phyloP scores from a whole-genome alignment of 2,888 invertebrate genomes.

The Polydrusus pterygomalis region DNA sequence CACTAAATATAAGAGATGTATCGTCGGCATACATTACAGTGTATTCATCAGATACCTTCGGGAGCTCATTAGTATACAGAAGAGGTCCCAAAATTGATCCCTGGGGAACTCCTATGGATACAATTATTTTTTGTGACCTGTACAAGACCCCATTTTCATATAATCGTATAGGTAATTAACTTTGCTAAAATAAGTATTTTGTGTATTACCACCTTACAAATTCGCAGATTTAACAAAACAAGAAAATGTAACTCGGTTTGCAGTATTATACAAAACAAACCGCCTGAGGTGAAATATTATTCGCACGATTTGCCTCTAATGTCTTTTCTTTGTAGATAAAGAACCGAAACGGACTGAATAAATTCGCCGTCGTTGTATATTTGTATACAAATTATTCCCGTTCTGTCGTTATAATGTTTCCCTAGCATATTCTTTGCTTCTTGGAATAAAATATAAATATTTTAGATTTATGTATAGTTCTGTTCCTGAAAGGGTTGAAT shows the following conservation, averaged over 20 bases:
- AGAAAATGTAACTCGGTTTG: background rate
- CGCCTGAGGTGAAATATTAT: conserved; percentile 4
- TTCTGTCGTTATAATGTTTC: background rate
- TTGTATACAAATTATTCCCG: background rate
- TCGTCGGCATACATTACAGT: too few species aligned
- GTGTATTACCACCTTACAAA: too few species aligned
- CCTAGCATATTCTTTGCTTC: background rate
- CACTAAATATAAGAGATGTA: too few species aligned
- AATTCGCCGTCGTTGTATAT: background rate
- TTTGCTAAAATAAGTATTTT: too few species aligned
- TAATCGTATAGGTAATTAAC: too few species aligned
- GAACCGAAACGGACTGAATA: conserved; percentile 9
- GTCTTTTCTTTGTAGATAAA: conserved; percentile 12
- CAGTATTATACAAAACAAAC: conserved; percentile 3
- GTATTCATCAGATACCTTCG: too few species aligned
- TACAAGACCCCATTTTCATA: too few species aligned
- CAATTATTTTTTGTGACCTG: too few species aligned
- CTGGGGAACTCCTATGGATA: too few species aligned
- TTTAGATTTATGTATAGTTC: background rate
- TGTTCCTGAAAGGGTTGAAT: background rate
- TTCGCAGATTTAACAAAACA: background rate
- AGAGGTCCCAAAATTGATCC: too few species aligned
- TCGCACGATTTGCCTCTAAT: conserved; percentile 13
- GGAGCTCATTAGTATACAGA: too few species aligned
- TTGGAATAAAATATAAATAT: background rate